Base-by-base conservation (phyloP, 2,888 invertebrate genomes). In the Holacanthella duospinosa region DNA sequence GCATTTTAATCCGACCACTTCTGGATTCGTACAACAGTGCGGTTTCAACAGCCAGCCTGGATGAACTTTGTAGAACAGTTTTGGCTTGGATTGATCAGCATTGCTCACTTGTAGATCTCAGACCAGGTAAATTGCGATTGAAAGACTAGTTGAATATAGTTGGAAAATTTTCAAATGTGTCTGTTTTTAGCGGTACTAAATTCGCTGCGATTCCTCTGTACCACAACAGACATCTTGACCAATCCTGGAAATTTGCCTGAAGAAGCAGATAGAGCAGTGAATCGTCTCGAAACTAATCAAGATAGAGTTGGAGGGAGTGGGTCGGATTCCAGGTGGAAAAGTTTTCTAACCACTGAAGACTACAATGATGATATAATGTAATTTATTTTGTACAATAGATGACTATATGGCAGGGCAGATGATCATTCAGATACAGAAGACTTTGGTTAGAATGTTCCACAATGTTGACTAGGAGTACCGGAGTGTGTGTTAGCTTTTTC, bases 1-100 rank as follows among this genome's bases (percentile, higher is more conserved):
- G 94, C 79, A 84, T 93, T 72, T 86, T 96, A 74, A 85, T 93
- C 75, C 87, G 89, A 74, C 90, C 93, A 44, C 80, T 96, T 74
- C 84, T 96, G 78, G 86, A 87, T 74, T 89, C 94, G 16, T 96
- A 89, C 80, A 93, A 91, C 77, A 85, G 87, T 74, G 87, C 89
- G 75, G 95, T 95, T 66, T 93, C 94, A 61, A 91, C 92, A 73
- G 86, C 89, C 68, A 93, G 89, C 80, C 82, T 92, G 66, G 89
- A 91, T 71, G 95, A 96, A 79, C 82, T 96, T 68, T 92, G 90
- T 78, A 85, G 92, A 72, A 91, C 94, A 69, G 91, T 93, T 65
- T 83, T 92, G 75, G 83, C 89, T 66, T 96, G 96, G 96, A 86
- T 93, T 63, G 94, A 96, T 79, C 94, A 95, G 77, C 93, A 93